phyloP scores from a whole-genome alignment of 2,797 vertebrate genomes.

The Aplochiton taeniatus region DNA sequence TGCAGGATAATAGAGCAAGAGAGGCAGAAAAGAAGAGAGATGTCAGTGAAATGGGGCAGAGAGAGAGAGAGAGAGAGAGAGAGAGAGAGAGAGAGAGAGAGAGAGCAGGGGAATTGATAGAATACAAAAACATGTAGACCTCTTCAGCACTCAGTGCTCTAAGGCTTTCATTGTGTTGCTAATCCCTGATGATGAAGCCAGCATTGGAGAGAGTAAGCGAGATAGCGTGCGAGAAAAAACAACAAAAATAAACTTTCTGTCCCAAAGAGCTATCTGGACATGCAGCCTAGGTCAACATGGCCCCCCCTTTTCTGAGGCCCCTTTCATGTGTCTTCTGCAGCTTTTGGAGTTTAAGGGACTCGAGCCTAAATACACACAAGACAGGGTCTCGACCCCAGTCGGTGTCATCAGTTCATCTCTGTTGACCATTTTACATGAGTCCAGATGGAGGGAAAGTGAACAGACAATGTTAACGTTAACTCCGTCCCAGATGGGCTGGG shows the following conservation, averaged over 20 bases:
- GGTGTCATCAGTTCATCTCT: conserved; percentile 18
- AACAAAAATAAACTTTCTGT: not conserved
- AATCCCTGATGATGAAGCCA: too few relatives aligned
- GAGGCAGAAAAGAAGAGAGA: too few relatives aligned
- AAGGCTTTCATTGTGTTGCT: too few relatives aligned
- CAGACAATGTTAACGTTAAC: conserved; percentile 21
- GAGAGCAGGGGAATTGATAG: conserved; percentile 10
- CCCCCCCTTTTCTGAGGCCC: conserved; percentile 14
- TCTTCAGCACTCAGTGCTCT: too few relatives aligned
- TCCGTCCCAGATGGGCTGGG: conserved; percentile 16
- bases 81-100: conserved; percentile 6
- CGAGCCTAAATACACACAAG: conserved; percentile 21
- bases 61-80: not conserved
- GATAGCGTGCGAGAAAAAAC: too few relatives aligned
- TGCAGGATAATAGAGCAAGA: not conserved
- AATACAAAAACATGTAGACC: not conserved
- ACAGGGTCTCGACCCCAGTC: conserved; percentile 12
- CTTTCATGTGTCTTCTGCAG: conserved; percentile 24
- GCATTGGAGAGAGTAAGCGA: too few relatives aligned
- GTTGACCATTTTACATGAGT: conserved; percentile 31
- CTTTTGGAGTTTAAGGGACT: conserved; percentile 28
- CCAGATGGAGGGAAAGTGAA: conserved; percentile 22
- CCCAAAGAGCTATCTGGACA: conserved; percentile 31
- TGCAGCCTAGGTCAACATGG: conserved; percentile 27
- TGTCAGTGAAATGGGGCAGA: conserved; percentile 10